A percentile compares a stretch with the other conserved stretches of the same genome.
These are phyloP conservation scores for Prorops nasuta DNA, from an alignment of 1,140 invertebrate genomes.

Conservation along the genomic window DNA sequence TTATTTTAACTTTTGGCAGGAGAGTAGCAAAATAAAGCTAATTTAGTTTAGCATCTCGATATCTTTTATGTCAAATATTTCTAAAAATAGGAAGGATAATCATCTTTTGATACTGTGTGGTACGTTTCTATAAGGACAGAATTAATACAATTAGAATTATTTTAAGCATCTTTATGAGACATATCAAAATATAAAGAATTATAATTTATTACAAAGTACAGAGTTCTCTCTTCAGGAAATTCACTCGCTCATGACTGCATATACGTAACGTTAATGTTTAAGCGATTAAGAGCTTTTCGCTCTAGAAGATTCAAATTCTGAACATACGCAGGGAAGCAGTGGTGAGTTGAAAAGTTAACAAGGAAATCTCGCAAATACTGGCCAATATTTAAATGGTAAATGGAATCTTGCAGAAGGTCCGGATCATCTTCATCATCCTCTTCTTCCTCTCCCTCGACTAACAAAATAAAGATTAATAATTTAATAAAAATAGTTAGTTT, in stretches of 20 bases:
- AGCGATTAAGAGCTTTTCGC: conserved; percentile 49
- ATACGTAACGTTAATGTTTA: conserved; percentile 38
- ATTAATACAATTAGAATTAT: too few relatives aligned
- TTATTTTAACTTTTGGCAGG: too few relatives aligned
- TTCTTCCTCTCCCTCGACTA: conserved; percentile 43
- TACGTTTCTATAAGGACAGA: too few relatives aligned
- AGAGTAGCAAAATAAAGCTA: too few relatives aligned
- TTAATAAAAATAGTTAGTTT: conserved; percentile 15
- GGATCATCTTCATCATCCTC: conserved; percentile 59
- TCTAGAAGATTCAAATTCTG: conserved; percentile 60
- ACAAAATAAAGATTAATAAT: conserved; percentile 38
- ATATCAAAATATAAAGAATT: too few relatives aligned
- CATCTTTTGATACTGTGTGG: too few relatives aligned
- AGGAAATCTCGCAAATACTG: conserved; percentile 65
- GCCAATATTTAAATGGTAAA: conserved; percentile 63
- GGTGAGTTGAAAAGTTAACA: conserved; percentile 62
- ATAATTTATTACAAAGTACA: too few relatives aligned
- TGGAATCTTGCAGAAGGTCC: conserved; percentile 60
- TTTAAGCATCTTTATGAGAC: too few relatives aligned
- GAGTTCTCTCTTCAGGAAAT: too few relatives aligned
- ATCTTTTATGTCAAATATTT: too few relatives aligned
- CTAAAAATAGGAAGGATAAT: too few relatives aligned
- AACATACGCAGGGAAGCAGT: conserved; percentile 59
- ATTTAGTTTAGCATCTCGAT: too few relatives aligned
- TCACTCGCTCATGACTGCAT: conserved; percentile 31